Evolutionary conservation across 2,797 vertebrate genomes (phyloP).

Genomic region (Acanthis flammea): DNA sequence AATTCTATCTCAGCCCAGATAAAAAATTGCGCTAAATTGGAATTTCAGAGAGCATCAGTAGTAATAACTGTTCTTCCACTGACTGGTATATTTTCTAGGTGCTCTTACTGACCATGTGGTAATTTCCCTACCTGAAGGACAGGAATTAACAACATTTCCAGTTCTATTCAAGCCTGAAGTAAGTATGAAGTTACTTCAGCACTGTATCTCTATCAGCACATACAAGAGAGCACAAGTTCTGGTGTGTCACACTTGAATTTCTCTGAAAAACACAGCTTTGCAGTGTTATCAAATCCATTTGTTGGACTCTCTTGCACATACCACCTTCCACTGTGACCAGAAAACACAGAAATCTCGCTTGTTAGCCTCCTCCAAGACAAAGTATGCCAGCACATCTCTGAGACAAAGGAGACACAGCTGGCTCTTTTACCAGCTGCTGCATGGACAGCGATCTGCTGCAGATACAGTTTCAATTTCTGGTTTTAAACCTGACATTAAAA

Average conservation of each 20-base stretch:
- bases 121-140: not conserved
- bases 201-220: not conserved
- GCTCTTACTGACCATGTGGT: not conserved
- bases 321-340: not conserved
- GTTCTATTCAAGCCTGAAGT: not conserved
- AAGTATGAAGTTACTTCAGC: not conserved
- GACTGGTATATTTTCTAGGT: not conserved
- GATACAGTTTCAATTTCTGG: not conserved
- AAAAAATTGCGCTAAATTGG: not conserved
- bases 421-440: not conserved
- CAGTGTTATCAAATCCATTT: not conserved
- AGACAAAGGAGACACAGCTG: slow-evolving; percentile 1
- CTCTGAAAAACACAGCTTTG: not conserved
- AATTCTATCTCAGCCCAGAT: not conserved
- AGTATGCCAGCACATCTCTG: not conserved
- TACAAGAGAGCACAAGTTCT: not conserved
- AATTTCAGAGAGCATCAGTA: not conserved
- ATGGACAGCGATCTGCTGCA: not conserved
- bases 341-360: not conserved
- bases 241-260: not conserved
- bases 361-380: not conserved
- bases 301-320: not conserved
- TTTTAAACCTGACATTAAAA: not conserved
- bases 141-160: not conserved
- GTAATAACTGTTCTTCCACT: not conserved